Percentiles rank a stretch among this genome's conserved stretches.
These are phyloP conservation scores for Eumerus sabulonum DNA, from an alignment of 2,888 invertebrate genomes.

Conservation along the genomic window DNA sequence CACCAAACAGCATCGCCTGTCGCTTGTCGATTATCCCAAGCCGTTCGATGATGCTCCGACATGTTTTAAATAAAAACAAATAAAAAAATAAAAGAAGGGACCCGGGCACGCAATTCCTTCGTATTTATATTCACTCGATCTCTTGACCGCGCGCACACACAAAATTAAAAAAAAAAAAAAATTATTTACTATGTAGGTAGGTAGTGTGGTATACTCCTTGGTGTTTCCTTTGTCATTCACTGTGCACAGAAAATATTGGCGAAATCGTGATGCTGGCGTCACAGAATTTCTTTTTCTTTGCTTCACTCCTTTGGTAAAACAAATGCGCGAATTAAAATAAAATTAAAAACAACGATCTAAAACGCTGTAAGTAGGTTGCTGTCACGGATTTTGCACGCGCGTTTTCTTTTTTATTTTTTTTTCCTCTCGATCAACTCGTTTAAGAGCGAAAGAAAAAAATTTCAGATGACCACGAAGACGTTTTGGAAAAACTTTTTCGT, in stretches of 20 bases:
- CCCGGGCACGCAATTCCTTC: background rate
- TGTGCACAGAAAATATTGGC: slow-evolving; percentile 25
- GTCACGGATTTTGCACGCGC: slow-evolving; percentile 37
- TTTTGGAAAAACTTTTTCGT: too few relatives aligned
- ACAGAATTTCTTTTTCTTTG: background rate
- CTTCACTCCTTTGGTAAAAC: background rate
- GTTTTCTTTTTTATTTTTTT: slow-evolving; percentile 21
- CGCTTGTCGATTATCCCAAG: slow-evolving; percentile 82
- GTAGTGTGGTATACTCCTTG: too few relatives aligned
- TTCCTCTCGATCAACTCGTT: slow-evolving; percentile 6
- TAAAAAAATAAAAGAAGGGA: background rate
- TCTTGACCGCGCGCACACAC: background rate
- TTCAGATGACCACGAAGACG: too few relatives aligned
- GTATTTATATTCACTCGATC: too few relatives aligned
- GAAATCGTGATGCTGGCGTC: background rate
- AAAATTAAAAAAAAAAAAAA: background rate
- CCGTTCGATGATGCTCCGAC: slow-evolving; percentile 84
- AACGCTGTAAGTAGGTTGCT: slow-evolving; percentile 23
- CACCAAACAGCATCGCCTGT: slow-evolving; percentile 81
- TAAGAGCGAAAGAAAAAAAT: background rate
- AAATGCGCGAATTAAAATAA: too few relatives aligned
- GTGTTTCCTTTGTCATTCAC: slow-evolving; percentile 10
- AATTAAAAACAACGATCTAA: background rate
- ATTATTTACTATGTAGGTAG: background rate
- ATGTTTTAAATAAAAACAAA: slow-evolving; percentile 74